Evolutionary conservation across 2,113 vertebrate species (phyloP).

Genomic region (Steatornis caripensis): DNA sequence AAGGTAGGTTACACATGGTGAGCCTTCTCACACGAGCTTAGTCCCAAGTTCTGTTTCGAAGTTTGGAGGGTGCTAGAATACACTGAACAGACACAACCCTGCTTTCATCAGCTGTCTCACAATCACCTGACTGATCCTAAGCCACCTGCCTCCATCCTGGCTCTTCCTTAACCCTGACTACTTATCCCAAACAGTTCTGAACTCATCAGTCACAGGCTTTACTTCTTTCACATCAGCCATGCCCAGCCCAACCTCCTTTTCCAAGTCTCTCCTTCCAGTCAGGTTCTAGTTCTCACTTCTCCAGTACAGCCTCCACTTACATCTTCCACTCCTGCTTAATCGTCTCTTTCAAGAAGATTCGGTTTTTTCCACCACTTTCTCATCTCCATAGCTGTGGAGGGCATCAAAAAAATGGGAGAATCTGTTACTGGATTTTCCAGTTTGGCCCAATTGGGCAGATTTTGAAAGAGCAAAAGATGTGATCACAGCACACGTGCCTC

Average conservation of each 20-base stretch:
- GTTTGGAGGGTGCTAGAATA: neutral
- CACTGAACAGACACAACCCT: neutral
- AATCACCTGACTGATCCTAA: neutral
- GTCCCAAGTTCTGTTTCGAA: neutral
- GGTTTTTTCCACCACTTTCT: neutral
- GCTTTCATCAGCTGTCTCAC: neutral
- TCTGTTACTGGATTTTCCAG: neutral
- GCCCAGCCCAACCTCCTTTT: neutral
- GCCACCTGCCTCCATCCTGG: neutral
- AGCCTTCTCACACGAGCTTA: neutral
- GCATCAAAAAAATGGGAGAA: neutral
- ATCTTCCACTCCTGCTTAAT: neutral
- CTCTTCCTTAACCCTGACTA: neutral
- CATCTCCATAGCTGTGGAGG: neutral
- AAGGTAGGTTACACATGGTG: neutral
- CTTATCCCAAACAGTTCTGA: neutral
- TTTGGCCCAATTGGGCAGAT: neutral
- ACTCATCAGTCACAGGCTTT: neutral
- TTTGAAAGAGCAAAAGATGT: neutral
- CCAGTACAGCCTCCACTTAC: accelerated
- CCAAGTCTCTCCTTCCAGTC: neutral
- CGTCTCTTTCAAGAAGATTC: neutral
- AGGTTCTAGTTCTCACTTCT: neutral
- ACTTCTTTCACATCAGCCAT: neutral
- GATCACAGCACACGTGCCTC: accelerated